phyloP scores from a whole-genome alignment of 2,888 invertebrate species.

The Phasia obesa region DNA sequence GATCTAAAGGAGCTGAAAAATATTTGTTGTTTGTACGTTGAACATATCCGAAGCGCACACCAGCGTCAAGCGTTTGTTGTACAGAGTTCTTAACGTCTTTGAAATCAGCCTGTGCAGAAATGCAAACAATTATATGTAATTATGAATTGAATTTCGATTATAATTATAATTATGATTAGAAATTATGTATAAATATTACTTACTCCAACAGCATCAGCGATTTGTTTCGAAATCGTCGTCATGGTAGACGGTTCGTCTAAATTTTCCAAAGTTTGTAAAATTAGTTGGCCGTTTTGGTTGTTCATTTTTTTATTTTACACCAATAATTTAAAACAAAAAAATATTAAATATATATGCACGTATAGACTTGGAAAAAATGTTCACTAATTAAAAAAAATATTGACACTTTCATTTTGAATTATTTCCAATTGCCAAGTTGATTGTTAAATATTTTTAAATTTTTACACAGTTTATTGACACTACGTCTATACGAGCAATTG shows the following conservation, averaged over 20 bases:
- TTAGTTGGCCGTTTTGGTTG: slow-evolving; percentile 70
- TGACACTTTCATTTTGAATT: slow-evolving; percentile 1
- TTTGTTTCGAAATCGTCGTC: slow-evolving; percentile 56
- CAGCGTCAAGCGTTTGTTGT: slow-evolving; percentile 65
- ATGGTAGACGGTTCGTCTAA: slow-evolving; percentile 65
- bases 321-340: slow-evolving; percentile 9
- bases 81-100: slow-evolving; percentile 65
- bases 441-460: background rate
- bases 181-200: slow-evolving; percentile 18
- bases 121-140: too few species aligned
- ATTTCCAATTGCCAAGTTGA: slow-evolving; percentile 9
- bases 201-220: slow-evolving; percentile 68
- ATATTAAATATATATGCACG: slow-evolving; percentile 14
- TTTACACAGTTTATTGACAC: too few species aligned
- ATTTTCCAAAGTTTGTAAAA: slow-evolving; percentile 62
- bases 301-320: slow-evolving; percentile 46
- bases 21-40: slow-evolving; percentile 66
- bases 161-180: background rate
- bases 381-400: slow-evolving; percentile 4
- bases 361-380: background rate
- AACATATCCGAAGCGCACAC: slow-evolving; percentile 68
- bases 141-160: too few species aligned
- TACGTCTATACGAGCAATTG: too few species aligned
- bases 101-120: slow-evolving; percentile 51
- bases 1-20: slow-evolving; percentile 63